Evolutionary conservation across 2,113 vertebrate genomes (phyloP), one percentile per base, ranked within the genome.

Genomic region (Neoarius graeffei): DNA sequence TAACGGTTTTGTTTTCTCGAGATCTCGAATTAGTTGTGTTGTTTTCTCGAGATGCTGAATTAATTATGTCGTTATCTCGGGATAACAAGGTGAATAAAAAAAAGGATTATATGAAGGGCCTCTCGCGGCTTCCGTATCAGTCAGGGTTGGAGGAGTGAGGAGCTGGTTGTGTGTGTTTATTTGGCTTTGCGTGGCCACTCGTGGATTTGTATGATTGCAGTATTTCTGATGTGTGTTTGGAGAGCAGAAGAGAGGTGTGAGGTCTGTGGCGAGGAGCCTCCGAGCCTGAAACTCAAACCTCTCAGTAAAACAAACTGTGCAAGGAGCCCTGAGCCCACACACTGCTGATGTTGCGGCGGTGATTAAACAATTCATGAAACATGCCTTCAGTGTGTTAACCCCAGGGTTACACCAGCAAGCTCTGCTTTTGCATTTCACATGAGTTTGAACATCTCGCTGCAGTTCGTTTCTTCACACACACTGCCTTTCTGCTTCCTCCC

Each of bases 291-390:
- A 76, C 69, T 64, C 48, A 25, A 87, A 74, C 64, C 30, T 17
- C 56, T 74, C 67, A 81, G 67, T 62, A 62, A 87, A 87, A 60
- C 86, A 73, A 82, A 87, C 86, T 73, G 42, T 59, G 23, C 54
- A 87, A 59, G 64, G 48, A 57, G 23, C 35, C 35, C 42, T 56
- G 3, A 48, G 59, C n/a, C 7, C 62, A 74, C 80, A 25, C 69
- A 3, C 56, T 74, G 57, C 54, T 35, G 50, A 81, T 19, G 79
- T 5, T 59, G 15, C 15, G 14, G 2, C 56, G 0, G 7, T 57
- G 54, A 81, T 81, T 57, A 81, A 81, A 81, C 54, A 30, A 19
- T 57, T 59, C 13, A 3, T 56, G 10, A n/a, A 54, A 27, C 25
- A 5, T 3, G 1, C n/a, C 35, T 81, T 59, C 17, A 81, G n/a